These are phyloP conservation scores for Heliconius himera DNA, from an alignment of 1,140 invertebrate species.

Conservation along the genomic window DNA sequence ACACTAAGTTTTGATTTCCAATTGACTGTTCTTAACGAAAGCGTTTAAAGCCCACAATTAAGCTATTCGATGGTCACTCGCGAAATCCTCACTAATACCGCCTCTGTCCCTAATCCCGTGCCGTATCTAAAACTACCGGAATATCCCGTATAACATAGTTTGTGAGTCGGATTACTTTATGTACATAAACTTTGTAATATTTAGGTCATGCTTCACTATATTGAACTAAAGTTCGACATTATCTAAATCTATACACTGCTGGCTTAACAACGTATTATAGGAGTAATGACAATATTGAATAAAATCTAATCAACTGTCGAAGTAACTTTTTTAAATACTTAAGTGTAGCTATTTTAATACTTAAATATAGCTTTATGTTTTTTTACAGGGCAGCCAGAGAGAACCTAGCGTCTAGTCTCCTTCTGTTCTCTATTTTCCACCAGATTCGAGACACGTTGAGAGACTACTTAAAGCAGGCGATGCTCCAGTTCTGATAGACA, in stretches of 20 bases:
- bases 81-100: slow-evolving; percentile 49
- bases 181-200: slow-evolving; percentile 38
- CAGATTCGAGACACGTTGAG: no score
- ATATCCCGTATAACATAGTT: slow-evolving; percentile 51
- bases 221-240: slow-evolving; percentile 21
- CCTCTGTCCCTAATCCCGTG: slow-evolving; percentile 48
- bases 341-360: no score
- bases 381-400: no score
- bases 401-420: no score
- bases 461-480: no score
- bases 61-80: slow-evolving; percentile 41
- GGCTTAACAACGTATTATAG: background rate
- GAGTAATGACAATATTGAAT: background rate
- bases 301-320: background rate
- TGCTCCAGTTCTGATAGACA: no score
- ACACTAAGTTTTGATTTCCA: slow-evolving; percentile 12
- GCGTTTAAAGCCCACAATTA: slow-evolving; percentile 54
- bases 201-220: slow-evolving; percentile 31
- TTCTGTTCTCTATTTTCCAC: no score
- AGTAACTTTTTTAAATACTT: no score
- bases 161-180: slow-evolving; percentile 45
- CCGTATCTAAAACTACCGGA: slow-evolving; percentile 47
- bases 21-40: slow-evolving; percentile 40
- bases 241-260: slow-evolving; percentile 34
- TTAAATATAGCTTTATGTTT: no score